phyloP scores from a whole-genome alignment of 2,888 invertebrate species.

The Leptopterna dolabrata region DNA sequence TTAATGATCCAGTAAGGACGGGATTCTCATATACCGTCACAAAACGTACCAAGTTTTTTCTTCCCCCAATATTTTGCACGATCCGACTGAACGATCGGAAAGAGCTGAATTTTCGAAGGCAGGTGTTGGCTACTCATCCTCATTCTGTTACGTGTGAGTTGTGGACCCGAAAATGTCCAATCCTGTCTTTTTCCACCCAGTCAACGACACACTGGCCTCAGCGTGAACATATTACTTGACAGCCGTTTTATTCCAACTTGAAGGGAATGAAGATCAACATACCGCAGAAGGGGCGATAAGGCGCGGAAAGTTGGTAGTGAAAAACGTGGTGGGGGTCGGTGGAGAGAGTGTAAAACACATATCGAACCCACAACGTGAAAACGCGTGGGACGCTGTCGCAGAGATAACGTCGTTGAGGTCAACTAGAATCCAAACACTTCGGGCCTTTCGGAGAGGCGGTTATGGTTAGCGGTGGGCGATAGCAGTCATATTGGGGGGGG shows the following conservation, averaged over 20 bases:
- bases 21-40: no score
- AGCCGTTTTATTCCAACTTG: not conserved
- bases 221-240: not conserved
- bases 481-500: not conserved
- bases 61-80: no score
- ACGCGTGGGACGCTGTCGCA: not conserved
- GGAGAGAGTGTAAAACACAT: not conserved
- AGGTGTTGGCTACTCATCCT: no score
- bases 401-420: slow-evolving; percentile 29
- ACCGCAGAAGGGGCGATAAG: not conserved
- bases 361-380: slow-evolving; percentile 10
- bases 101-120: no score
- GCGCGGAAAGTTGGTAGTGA: not conserved
- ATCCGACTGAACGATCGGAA: no score
- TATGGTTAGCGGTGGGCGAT: not conserved
- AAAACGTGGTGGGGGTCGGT: not conserved
- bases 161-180: no score
- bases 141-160: no score
- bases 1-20: no score
- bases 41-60: no score
- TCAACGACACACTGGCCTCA: not conserved
- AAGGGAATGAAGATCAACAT: not conserved
- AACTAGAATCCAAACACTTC: slow-evolving; percentile 14
- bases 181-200: not conserved
- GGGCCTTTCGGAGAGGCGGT: not conserved